Percentiles rank a stretch among this genome's conserved stretches.
Conservation (phyloP, 1,140 invertebrate species). For the Asbolus verrucosus region DNA sequence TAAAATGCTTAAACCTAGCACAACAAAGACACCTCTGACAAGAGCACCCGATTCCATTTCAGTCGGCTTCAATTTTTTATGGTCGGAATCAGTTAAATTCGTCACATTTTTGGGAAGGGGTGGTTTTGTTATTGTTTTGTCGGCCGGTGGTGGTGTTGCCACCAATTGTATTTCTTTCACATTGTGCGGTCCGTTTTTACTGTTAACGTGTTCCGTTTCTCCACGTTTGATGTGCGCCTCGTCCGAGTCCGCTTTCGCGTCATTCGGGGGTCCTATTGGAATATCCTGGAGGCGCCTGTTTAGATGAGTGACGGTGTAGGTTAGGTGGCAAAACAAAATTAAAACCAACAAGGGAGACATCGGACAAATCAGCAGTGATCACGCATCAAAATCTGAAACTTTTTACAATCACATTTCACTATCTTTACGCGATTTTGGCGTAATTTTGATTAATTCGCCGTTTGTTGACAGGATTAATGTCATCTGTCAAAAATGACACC, state of each 20-base stretch:
- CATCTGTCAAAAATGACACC: slow-evolving; percentile 5
- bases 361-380: slow-evolving; percentile 7
- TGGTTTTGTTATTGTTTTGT: not conserved
- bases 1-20: slow-evolving; percentile 3
- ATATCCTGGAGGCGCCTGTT: no score
- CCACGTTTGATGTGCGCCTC: not conserved
- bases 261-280: no score
- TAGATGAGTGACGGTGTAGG: no score
- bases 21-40: slow-evolving; percentile 11
- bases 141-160: not conserved
- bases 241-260: not conserved
- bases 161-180: no score
- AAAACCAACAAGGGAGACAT: slow-evolving; percentile 24
- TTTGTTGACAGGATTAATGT: not conserved
- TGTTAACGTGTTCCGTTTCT: not conserved
- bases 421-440: slow-evolving; percentile 7
- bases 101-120: not conserved
- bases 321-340: slow-evolving; percentile 18
- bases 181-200: no score
- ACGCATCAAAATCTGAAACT: slow-evolving; percentile 5
- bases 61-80: slow-evolving; percentile 1
- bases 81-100: not conserved
- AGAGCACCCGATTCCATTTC: slow-evolving; percentile 36
- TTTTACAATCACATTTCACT: slow-evolving; percentile 20
- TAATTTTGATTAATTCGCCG: not conserved